A percentile compares a stretch with the other conserved stretches of the same genome.
Conservation (phyloP, 2,888 invertebrate genomes). For the Mantis religiosa region DNA sequence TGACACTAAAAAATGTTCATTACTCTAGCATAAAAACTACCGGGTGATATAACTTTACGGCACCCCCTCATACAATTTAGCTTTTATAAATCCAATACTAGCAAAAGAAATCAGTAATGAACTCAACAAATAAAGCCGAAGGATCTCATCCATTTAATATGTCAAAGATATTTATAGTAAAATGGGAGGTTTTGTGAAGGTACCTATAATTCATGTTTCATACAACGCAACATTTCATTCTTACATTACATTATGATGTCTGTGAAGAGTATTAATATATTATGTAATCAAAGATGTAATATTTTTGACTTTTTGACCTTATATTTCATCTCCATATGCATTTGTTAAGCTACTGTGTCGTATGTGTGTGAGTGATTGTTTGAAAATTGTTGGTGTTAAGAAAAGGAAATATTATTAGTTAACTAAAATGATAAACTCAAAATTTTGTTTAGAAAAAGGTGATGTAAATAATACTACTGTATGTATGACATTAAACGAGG, state of each 20-base stretch:
- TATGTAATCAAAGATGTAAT: constrained; percentile 7
- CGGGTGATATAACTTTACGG: too few relatives aligned
- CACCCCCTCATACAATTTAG: too few relatives aligned
- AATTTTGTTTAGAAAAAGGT: constrained; percentile 2
- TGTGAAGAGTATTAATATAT: constrained; percentile 4
- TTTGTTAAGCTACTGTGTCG: constrained; percentile 6
- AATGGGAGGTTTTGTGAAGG: neutral
- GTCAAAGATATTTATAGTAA: neutral
- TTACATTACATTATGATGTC: constrained; percentile 6
- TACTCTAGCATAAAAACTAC: too few relatives aligned
- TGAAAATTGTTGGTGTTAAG: constrained; percentile 9
- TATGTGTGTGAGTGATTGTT: constrained; percentile 16
- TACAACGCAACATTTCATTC: constrained; percentile 12
- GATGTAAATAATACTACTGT: constrained; percentile 7
- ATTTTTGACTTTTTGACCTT: constrained; percentile 9
- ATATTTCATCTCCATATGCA: constrained; percentile 8
- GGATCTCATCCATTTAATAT: neutral
- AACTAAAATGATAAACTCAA: neutral
- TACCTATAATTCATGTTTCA: neutral
- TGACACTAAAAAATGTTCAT: too few relatives aligned
- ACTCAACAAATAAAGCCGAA: too few relatives aligned
- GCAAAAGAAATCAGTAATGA: too few relatives aligned
- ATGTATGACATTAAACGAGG: neutral
- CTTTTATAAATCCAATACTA: too few relatives aligned
- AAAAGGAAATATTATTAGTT: constrained; percentile 9